Base-by-base conservation (phyloP, 2,797 vertebrate genomes). In the Aldrovandia affinis region DNA sequence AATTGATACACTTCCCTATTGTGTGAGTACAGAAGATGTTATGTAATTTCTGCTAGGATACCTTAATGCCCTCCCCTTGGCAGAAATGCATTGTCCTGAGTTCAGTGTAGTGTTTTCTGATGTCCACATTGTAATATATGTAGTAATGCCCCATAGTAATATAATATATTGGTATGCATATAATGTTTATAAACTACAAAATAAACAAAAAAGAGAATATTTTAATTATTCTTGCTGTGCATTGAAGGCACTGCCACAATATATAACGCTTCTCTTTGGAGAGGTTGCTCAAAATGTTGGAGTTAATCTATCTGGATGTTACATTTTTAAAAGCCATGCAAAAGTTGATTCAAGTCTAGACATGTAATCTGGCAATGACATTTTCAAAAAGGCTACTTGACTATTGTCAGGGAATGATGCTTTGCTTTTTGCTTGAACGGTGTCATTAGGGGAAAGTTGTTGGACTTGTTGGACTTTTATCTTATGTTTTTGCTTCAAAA, bases 281-380 rank as follows among this genome's bases (percentile, higher is more conserved):
- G 86, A 91, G 88, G 86, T 89, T 90, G 87, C 77, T 92, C 89
- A 91, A 85, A 89, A 89, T 92, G 87, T 91, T 87, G 87, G 92
- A 95, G 92, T 87, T 94, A 92, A 94, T 93, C 90, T 92, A 90
- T 92, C 88, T 93, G 89, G 90, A 92, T 93, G 89, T 92, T 89
- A 83, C 89, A 89, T 93, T 94, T 94, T 36, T 75, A 78, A 65
- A 78, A 85, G 63, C 57, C 59, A 50, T 70, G 78, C 85, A 86
- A 89, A 89, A 84, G 79, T 87, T 90, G 83, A 93, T 89, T 89
- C 86, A 85, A 88, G 89, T 93, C 92, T 93, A 93, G 91, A 93
- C 91, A 88, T 91, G 87, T 92, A 87, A 86, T 92, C 86, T 90
- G 91, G 89, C 89, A 90, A 91, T 92, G 88, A 81, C 82, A 86